These are phyloP conservation scores for Ictalurus furcatus DNA, from an alignment of 2,113 vertebrate genomes.

Conservation along the genomic window DNA sequence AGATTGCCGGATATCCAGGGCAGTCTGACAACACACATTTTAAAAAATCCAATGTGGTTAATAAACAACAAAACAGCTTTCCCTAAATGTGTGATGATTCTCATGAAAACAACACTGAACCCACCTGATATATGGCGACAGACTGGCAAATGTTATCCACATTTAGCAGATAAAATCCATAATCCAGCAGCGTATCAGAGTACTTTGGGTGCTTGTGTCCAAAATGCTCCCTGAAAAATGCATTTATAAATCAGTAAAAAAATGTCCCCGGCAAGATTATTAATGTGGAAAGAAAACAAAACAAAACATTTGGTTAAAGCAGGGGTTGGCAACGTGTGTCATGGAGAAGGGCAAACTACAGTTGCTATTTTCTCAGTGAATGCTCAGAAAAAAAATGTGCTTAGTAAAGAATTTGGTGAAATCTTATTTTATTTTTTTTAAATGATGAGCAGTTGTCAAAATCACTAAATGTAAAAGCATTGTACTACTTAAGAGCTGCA, in stretches of 20 bases:
- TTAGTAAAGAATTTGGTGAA: background rate
- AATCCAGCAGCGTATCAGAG: conserved; percentile 96
- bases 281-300: background rate
- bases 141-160: conserved; percentile 99
- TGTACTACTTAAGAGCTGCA: too few relatives aligned
- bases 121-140: conserved; percentile 97
- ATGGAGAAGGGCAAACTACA: background rate
- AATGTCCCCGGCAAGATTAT: background rate
- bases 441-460: background rate
- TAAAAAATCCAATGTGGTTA: background rate
- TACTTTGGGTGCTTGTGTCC: conserved; percentile 98
- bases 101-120: conserved; percentile 26
- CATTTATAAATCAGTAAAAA: background rate
- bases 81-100: background rate
- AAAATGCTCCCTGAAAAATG: conserved; percentile 88
- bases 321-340: background rate
- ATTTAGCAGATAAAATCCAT: conserved; percentile 98
- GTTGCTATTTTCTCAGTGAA: too few relatives aligned
- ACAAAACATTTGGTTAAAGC: background rate
- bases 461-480: background rate
- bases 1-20: conserved; percentile 96
- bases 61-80: background rate
- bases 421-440: too few relatives aligned
- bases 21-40: conserved; percentile 75
- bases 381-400: background rate